A percentile compares a stretch with the other conserved stretches of the same genome.
Conservation (phyloP, 2,888 invertebrate genomes). For the Troides oblongomaculatus region DNA sequence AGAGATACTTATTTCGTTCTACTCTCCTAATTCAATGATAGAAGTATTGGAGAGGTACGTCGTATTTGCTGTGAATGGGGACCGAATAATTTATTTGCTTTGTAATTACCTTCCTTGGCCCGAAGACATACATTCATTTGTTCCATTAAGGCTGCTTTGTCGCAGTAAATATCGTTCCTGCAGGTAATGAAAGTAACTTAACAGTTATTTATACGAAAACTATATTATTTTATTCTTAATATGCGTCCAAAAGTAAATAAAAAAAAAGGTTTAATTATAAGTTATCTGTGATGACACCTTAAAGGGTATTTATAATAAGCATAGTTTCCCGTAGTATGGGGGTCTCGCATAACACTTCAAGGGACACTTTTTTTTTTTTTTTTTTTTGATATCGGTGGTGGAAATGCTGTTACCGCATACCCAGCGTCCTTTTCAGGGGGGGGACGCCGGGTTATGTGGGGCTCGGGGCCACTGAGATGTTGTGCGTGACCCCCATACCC, state of each 20-base stretch:
- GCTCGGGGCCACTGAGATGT: too few species aligned
- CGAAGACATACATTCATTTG: constrained; percentile 33
- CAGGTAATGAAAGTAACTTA: constrained; percentile 4
- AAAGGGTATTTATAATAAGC: too few species aligned
- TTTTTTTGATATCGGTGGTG: too few species aligned
- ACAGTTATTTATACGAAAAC: not conserved
- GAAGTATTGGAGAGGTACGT: not conserved
- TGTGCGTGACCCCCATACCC: too few species aligned
- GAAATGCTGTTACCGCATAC: too few species aligned
- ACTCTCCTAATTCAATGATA: not conserved
- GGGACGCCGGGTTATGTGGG: too few species aligned
- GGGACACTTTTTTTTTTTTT: too few species aligned
- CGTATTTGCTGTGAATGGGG: constrained; percentile 41
- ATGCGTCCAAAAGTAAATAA: not conserved
- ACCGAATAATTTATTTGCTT: constrained; percentile 54
- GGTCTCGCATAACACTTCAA: too few species aligned
- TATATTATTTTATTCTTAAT: too few species aligned
- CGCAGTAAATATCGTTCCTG: constrained; percentile 28
- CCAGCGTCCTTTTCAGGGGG: too few species aligned
- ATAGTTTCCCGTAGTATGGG: too few species aligned
- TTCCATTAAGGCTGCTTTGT: constrained; percentile 39
- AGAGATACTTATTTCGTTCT: not conserved
- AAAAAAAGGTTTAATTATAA: not conserved
- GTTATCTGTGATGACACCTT: not conserved
- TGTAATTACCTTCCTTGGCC: constrained; percentile 50